Evolutionary conservation across 2,888 invertebrate genomes (phyloP).

Genomic region (Stenodema calcarata): DNA sequence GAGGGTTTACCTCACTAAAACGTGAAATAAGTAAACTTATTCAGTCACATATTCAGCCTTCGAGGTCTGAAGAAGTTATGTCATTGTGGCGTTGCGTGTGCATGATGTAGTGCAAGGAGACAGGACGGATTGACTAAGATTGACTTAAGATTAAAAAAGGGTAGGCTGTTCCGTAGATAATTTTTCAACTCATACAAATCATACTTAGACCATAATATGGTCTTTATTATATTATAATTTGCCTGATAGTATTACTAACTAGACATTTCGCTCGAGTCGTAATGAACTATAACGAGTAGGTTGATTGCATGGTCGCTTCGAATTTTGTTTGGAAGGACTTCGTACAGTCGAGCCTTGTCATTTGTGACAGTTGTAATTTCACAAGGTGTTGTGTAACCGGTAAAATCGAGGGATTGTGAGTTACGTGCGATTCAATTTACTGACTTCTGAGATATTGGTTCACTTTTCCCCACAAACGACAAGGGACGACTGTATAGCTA

Average conservation of each 20-base stretch:
- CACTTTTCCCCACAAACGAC: no score
- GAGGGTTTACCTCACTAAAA: background rate
- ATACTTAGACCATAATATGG: background rate
- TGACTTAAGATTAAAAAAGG: background rate
- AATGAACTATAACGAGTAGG: no score
- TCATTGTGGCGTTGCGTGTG: slow-evolving; percentile 36
- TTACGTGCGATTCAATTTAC: no score
- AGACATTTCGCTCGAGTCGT: background rate
- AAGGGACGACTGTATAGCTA: no score
- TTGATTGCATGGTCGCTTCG: no score
- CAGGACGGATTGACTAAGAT: background rate
- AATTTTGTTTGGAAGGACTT: no score
- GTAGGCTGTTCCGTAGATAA: background rate
- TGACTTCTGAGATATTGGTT: no score
- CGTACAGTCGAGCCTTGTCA: no score
- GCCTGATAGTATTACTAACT: background rate
- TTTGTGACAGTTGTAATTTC: no score
- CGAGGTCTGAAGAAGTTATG: background rate
- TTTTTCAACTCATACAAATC: background rate
- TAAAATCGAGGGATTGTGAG: no score
- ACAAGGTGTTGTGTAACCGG: no score
- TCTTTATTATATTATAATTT: no score
- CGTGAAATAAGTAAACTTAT: background rate
- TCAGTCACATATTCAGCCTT: background rate
- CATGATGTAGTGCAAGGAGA: slow-evolving; percentile 26